Percentiles rank a stretch among this genome's conserved stretches.
Evolutionary conservation across 2,113 vertebrate genomes (phyloP).

Genomic region (Syngnathus floridae): DNA sequence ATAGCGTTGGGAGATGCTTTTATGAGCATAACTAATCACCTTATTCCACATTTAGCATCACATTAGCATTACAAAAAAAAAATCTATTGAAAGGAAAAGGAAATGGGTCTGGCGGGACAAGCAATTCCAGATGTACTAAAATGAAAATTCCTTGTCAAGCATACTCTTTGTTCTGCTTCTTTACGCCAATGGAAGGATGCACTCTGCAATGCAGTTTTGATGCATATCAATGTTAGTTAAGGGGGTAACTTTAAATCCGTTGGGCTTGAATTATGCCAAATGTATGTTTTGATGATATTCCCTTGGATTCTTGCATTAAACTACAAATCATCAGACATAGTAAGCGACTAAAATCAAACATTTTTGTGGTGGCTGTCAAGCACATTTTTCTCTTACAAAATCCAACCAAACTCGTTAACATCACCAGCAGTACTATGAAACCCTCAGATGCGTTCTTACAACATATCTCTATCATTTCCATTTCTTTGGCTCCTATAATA

Average conservation of each 20-base stretch:
- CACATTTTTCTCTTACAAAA: conserved; percentile 22
- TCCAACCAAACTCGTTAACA: conserved; percentile 39
- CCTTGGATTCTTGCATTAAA: conserved; percentile 57
- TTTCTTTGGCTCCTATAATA: neutral
- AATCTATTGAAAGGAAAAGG: conserved; percentile 12
- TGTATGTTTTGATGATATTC: conserved; percentile 47
- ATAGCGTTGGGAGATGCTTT: conserved; percentile 13
- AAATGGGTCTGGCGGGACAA: conserved; percentile 35
- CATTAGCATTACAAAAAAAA: conserved; percentile 37
- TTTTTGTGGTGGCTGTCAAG: conserved; percentile 49
- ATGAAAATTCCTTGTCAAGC: conserved; percentile 39
- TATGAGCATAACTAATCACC: conserved; percentile 34
- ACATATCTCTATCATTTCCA: conserved; percentile 6
- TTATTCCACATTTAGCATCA: conserved; percentile 24
- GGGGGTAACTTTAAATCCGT: conserved; percentile 49
- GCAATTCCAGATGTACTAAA: conserved; percentile 35
- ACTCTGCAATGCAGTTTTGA: conserved; percentile 29
- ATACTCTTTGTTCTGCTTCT: conserved; percentile 44
- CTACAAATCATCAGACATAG: conserved; percentile 57
- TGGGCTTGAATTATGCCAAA: conserved; percentile 49
- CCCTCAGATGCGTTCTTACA: conserved; percentile 12
- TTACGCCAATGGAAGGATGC: conserved; percentile 31
- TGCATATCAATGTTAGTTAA: conserved; percentile 56
- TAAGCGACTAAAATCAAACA: conserved; percentile 48
- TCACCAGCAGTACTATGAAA: conserved; percentile 33